Percentiles rank a stretch among this genome's conserved stretches.
Conservation (phyloP, 2,797 vertebrate genomes). For the Esox lucius region DNA sequence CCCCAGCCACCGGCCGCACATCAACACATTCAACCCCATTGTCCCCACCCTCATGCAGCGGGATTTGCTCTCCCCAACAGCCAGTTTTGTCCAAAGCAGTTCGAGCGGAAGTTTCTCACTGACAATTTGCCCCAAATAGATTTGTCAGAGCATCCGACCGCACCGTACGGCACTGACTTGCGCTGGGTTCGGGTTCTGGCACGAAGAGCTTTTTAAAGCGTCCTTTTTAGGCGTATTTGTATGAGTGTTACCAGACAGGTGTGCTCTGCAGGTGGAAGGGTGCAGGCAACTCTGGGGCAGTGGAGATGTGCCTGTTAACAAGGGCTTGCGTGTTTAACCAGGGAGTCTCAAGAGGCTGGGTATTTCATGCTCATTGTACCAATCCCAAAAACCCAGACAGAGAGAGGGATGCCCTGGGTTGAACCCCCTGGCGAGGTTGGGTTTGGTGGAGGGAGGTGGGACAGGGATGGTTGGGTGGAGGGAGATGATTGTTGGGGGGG, state of each 20-base stretch:
- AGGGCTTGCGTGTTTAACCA: slow-evolving; percentile 1
- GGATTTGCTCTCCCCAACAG: slow-evolving; percentile 99
- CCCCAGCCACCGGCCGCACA: slow-evolving; percentile 93
- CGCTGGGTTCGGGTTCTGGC: slow-evolving; percentile 56
- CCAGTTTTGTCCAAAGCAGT: slow-evolving; percentile 99
- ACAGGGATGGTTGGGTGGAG: neutral
- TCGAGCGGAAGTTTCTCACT: slow-evolving; percentile 99
- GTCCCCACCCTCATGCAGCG: slow-evolving; percentile 96
- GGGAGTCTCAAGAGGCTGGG: neutral
- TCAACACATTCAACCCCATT: slow-evolving; percentile 98
- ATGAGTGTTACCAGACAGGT: neutral
- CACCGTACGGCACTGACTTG: slow-evolving; percentile 56
- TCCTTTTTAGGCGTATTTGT: neutral
- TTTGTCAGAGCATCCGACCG: slow-evolving; percentile 94
- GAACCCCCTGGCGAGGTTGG: neutral
- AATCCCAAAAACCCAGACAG: neutral
- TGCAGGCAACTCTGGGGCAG: slow-evolving; percentile 2
- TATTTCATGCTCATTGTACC: neutral
- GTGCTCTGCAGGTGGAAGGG: neutral
- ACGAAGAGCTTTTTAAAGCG: slow-evolving; percentile 56
- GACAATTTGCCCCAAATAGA: slow-evolving; percentile 99
- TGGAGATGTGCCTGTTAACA: slow-evolving; percentile 21
- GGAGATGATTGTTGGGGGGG: neutral
- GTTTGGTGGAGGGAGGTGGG: neutral
- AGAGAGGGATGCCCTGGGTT: neutral